Percentiles rank a stretch among this genome's conserved stretches.
These are phyloP conservation scores for Xanthorhoe spadicearia DNA, from an alignment of 2,888 invertebrate genomes.

Conservation along the genomic window DNA sequence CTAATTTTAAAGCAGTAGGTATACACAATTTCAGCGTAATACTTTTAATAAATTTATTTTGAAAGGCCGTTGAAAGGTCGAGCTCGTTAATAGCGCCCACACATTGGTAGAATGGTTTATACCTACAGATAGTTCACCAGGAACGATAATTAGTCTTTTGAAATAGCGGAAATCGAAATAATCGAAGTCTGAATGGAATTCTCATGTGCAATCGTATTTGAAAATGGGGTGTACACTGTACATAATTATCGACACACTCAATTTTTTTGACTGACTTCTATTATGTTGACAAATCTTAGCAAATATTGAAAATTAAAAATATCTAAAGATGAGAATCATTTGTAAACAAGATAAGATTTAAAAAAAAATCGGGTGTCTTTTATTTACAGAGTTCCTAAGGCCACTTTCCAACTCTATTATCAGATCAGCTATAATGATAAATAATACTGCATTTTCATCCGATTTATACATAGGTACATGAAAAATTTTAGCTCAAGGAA, in stretches of 20 bases:
- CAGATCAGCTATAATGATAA: too few species aligned
- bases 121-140: not conserved
- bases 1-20: conserved; percentile 14
- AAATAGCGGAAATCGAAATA: conserved; percentile 3
- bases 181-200: not conserved
- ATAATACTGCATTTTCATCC: too few species aligned
- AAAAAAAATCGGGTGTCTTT: too few species aligned
- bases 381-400: too few species aligned
- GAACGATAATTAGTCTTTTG: not conserved
- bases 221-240: not conserved
- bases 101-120: not conserved
- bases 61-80: not conserved
- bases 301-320: too few species aligned
- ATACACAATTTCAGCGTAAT: conserved; percentile 1
- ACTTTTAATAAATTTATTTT: conserved; percentile 4
- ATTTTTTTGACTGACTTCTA: not conserved
- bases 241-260: too few species aligned
- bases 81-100: not conserved
- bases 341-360: too few species aligned
- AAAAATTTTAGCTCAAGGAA: too few species aligned
- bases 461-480: too few species aligned
- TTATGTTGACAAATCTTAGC: too few species aligned
- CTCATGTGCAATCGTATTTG: not conserved
- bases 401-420: too few species aligned
- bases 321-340: too few species aligned